A percentile compares a stretch with the other conserved stretches of the same genome.
Conservation (phyloP, 2,797 vertebrate species). For the Cirrhinus molitorella region DNA sequence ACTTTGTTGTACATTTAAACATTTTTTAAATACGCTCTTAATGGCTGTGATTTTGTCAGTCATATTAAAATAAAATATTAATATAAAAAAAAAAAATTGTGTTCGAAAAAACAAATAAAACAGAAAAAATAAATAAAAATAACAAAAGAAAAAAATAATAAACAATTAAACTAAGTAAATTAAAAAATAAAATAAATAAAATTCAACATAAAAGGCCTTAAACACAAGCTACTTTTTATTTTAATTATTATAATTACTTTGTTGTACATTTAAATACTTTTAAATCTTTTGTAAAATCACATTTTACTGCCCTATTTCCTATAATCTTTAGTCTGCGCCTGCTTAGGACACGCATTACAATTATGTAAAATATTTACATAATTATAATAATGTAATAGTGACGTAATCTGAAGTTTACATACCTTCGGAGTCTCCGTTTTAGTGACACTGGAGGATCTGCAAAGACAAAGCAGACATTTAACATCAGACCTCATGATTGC, state of each 20-base stretch:
- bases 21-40: too few species aligned
- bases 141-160: not conserved
- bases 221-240: not conserved
- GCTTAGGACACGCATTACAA: constrained; percentile 5
- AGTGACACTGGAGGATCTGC: constrained; percentile 78
- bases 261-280: not conserved
- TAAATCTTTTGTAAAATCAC: not conserved
- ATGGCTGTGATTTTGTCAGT: too few species aligned
- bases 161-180: too few species aligned
- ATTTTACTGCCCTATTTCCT: not conserved
- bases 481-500: not conserved
- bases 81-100: too few species aligned
- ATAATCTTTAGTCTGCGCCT: not conserved
- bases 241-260: not conserved
- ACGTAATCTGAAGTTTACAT: constrained; percentile 51
- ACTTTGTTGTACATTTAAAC: too few species aligned
- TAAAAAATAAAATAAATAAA: not conserved
- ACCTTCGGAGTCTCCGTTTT: constrained; percentile 85
- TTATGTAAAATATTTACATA: too few species aligned
- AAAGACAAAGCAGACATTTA: constrained; percentile 59
- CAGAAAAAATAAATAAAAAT: too few species aligned
- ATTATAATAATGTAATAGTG: too few species aligned
- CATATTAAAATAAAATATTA: too few species aligned
- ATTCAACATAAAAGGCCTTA: not conserved
- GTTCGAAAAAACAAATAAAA: not conserved